phyloP scores from a whole-genome alignment of 1,140 invertebrate species.

The Aricia agestis region DNA sequence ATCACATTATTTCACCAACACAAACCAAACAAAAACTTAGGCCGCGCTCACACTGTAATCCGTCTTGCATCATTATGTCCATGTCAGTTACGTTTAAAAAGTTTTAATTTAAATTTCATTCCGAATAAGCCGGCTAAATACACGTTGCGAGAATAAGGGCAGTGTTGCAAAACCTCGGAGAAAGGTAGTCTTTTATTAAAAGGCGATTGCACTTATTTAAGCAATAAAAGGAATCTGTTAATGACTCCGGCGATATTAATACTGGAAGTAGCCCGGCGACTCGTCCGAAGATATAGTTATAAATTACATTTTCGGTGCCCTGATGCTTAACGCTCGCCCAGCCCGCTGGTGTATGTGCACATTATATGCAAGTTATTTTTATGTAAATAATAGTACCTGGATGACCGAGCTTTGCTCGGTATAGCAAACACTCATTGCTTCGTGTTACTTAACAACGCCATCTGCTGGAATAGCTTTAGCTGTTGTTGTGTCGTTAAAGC shows the following conservation, averaged over 20 bases:
- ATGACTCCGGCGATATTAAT: slow-evolving; percentile 73
- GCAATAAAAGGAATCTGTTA: slow-evolving; percentile 75
- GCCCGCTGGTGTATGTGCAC: slow-evolving; percentile 13
- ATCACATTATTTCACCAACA: not conserved
- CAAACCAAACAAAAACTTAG: not conserved
- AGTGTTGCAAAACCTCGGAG: slow-evolving; percentile 66
- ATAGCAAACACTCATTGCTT: too few species aligned
- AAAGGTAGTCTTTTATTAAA: slow-evolving; percentile 69
- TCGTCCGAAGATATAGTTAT: slow-evolving; percentile 66
- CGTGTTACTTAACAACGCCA: too few species aligned
- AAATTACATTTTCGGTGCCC: slow-evolving; percentile 64
- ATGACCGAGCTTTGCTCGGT: too few species aligned
- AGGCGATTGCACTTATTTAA: slow-evolving; percentile 71
- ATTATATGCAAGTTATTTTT: not conserved
- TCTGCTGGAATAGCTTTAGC: too few species aligned
- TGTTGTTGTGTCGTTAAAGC: too few species aligned
- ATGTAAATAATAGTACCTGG: too few species aligned
- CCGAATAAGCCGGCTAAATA: not conserved
- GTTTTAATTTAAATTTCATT: slow-evolving; percentile 4
- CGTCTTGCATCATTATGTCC: slow-evolving; percentile 7
- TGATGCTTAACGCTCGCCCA: slow-evolving; percentile 28
- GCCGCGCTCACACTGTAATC: not conserved
- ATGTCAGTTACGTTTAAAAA: slow-evolving; percentile 3
- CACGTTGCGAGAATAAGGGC: slow-evolving; percentile 54
- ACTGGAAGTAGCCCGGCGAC: slow-evolving; percentile 55